phyloP scores from a whole-genome alignment of 1,140 invertebrate species.

The Globodera rostochiensis region DNA sequence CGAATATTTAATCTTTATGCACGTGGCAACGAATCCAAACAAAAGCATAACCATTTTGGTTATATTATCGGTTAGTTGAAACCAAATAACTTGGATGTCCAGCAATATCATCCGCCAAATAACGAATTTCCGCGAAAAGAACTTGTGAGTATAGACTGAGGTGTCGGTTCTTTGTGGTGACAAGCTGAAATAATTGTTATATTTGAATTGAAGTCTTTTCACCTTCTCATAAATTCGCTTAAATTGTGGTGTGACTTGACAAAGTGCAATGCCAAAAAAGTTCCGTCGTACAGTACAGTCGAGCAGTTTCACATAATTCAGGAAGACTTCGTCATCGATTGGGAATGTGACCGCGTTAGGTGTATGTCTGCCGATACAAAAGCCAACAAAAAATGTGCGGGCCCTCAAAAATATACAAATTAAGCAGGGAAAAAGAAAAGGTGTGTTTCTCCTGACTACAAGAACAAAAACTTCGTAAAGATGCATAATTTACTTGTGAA shows the following conservation, averaged over 20 bases:
- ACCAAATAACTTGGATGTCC: too few species aligned
- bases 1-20: too few species aligned
- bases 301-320: conserved; percentile 12
- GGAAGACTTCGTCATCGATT: conserved; percentile 32
- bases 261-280: conserved; percentile 36
- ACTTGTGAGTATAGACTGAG: not conserved
- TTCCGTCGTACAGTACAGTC: not conserved
- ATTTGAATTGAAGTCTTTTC: not conserved
- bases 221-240: conserved; percentile 20
- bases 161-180: not conserved
- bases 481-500: conserved; percentile 28
- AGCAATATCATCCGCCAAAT: not conserved
- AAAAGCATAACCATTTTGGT: not conserved
- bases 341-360: not conserved
- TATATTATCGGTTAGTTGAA: not conserved
- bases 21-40: not conserved
- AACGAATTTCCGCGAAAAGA: not conserved
- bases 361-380: conserved; percentile 1
- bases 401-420: conserved; percentile 23
- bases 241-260: conserved; percentile 12
- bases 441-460: not conserved
- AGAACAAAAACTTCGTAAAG: too few species aligned
- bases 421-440: not conserved
- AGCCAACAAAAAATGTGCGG: conserved; percentile 15
- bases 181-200: not conserved